These are phyloP conservation scores for Tinea semifulvella DNA, from an alignment of 2,888 invertebrate genomes.

Conservation along the genomic window DNA sequence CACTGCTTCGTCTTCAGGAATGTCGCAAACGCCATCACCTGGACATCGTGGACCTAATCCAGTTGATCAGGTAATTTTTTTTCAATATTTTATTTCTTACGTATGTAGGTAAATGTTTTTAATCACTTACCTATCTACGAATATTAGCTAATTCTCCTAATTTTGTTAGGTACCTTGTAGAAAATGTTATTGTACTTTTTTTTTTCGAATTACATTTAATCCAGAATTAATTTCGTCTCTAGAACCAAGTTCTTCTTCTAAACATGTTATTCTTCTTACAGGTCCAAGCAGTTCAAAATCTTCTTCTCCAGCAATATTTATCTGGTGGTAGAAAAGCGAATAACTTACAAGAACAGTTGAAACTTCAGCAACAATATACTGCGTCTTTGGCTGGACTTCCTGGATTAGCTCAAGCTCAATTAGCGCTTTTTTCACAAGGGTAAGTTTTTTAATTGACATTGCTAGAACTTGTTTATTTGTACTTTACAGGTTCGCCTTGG, in stretches of 20 bases:
- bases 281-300: conserved; percentile 61
- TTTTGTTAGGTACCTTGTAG: too few species aligned
- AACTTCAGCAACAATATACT: conserved; percentile 32
- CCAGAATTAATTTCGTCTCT: too few species aligned
- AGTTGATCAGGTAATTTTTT: conserved; percentile 45
- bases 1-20: conserved; percentile 49
- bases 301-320: conserved; percentile 56
- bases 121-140: too few species aligned
- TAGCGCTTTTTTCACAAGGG: conserved; percentile 59
- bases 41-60: conserved; percentile 53
- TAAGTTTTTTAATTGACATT: too few species aligned
- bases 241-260: too few species aligned
- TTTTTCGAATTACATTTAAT: too few species aligned
- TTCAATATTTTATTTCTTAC: too few species aligned
- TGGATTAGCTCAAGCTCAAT: conserved; percentile 57
- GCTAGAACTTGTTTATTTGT: not conserved
- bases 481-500: too few species aligned
- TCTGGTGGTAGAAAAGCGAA: conserved; percentile 49
- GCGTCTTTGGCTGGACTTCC: conserved; percentile 51
- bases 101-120: too few species aligned
- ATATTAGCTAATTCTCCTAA: too few species aligned
- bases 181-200: too few species aligned
- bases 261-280: conserved; percentile 21
- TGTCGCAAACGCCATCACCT: conserved; percentile 44
- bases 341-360: conserved; percentile 13